Evolutionary conservation across 1,140 invertebrate genomes (phyloP), one percentile per base, ranked within the genome.

Genomic region (Cherax quadricarinatus): DNA sequence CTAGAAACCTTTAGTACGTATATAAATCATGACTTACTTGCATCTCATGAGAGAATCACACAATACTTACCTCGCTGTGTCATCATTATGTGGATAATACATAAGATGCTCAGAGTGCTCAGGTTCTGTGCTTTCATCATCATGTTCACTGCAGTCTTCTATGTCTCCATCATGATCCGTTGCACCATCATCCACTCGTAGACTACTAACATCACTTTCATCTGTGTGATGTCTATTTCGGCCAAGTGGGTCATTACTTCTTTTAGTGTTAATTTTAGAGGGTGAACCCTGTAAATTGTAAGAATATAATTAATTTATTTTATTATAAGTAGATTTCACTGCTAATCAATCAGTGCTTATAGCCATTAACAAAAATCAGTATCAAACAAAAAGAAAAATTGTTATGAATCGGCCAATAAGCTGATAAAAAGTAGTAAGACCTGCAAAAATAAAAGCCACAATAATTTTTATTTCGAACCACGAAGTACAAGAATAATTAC

Each of bases 111-210:
- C 95, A 9, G 95, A 95, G 78, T 97, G 96, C 94, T 97, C 97
- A 0, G 97, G 96, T 94, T 97, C 97, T 0, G 97, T 97, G 0
- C 97, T 97, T 86, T 97, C 96, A 81, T 96, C 96, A 78, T 98
- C 97, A 0, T 97, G 97, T 95, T 98, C 97, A 0, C 97, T 98
- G 94, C 97, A 97, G 94, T 98, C 97, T 94, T 98, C 98, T 3
- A 98, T 96, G 94, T 98, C 98, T 9, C 97, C 98, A 93, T 98
- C 97, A 94, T 98, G 97, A 88, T 98, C 97, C 5, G 97, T 97
- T 60, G 97, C 97, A 94, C 97, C 97, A 7, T 93, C 93, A 51
- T 94, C 93, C 24, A 94, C 86, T 14, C 93, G 89, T 75, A 93
- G 82, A 62, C 93, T 94, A 82, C 93, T 94, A 21, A 88, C 93